Base-by-base conservation (phyloP, 2,888 invertebrate species). In the Vandiemenella viatica region DNA sequence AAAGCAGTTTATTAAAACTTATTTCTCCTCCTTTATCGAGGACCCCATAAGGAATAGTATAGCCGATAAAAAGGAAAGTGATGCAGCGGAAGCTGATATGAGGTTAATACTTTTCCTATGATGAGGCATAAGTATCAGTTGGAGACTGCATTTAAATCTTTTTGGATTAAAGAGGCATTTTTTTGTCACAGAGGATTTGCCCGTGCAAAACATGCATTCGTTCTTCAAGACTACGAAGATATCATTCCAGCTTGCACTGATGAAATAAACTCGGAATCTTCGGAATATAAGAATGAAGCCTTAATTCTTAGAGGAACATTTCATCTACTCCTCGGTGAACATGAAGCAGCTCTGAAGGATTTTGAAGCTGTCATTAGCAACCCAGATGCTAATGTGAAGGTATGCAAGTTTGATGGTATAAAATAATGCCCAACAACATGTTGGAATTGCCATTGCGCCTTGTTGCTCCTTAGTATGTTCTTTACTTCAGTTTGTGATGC, bases 291-390 rank as follows among this genome's bases (percentile, higher is more conserved):
- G 42, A 56, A 55, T 1, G 58, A 58, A 54, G 83, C 90, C 1
- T 65, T 82, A 53, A 71, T 91, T n/a, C 66, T 93, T 55, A 74
- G 91, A 50, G 88, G 83, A 32, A 89, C 92, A 17, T 87, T 93
- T 65, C 77, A 83, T 63, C 71, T 89, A 50, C 69, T 93, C 22
- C 72, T 79, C 37, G 89, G 89, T 4, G 77, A 81, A 60, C 80
- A 86, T 59, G 75, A 77, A 37, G 76, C 79, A 53, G 80, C 88
- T 4, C 69, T 81, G 49, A 69, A 70, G 50, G 90, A 90, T 64
- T 75, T 89, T 49, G 76, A 76, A 55, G 72, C 68, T 44, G 76
- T 88, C 50, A 79, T 88, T 58, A 72, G 76, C 17, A 76, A 77
- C 62, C 70, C 76, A 57, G 73, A 76, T 57, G 70, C 77, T 41